phyloP scores from a whole-genome alignment of 2,113 vertebrate genomes.

The Excalfactoria chinensis region DNA sequence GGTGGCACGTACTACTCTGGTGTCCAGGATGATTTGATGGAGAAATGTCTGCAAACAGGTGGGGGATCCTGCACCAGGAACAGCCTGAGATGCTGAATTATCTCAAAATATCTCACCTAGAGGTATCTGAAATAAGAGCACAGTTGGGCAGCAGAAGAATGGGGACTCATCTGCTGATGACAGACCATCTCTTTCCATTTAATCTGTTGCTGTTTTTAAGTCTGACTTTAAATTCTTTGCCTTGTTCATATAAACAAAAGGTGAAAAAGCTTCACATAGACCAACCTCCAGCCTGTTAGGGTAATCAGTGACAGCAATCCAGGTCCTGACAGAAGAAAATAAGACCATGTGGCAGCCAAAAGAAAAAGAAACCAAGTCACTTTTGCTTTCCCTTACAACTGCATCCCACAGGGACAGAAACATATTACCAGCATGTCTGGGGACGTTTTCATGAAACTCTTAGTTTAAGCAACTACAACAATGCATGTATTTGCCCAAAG shows the following conservation, averaged over 20 bases:
- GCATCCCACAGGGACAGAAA: not conserved
- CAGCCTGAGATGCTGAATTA: not conserved
- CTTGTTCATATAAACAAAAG: not conserved
- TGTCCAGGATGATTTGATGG: not conserved
- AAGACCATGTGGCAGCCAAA: not conserved
- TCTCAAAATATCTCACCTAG: not conserved
- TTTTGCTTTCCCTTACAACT: not conserved
- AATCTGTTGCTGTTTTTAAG: not conserved
- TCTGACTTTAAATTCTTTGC: not conserved
- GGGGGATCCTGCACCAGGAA: not conserved
- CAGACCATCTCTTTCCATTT: slow-evolving; percentile 20
- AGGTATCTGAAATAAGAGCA: not conserved
- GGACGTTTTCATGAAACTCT: not conserved
- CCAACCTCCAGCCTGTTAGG: not conserved
- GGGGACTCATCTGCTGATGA: not conserved
- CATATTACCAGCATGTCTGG: not conserved
- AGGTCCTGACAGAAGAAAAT: not conserved
- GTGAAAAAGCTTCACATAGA: not conserved
- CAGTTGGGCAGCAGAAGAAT: not conserved
- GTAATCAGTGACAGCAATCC: not conserved
- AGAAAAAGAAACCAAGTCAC: not conserved
- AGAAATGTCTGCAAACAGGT: not conserved
- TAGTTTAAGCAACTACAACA: not conserved
- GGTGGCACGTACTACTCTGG: not conserved
- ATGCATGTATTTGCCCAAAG: not conserved